These are phyloP conservation scores for Pleuronectes platessa DNA, from an alignment of 2,113 vertebrate species.

Conservation along the genomic window DNA sequence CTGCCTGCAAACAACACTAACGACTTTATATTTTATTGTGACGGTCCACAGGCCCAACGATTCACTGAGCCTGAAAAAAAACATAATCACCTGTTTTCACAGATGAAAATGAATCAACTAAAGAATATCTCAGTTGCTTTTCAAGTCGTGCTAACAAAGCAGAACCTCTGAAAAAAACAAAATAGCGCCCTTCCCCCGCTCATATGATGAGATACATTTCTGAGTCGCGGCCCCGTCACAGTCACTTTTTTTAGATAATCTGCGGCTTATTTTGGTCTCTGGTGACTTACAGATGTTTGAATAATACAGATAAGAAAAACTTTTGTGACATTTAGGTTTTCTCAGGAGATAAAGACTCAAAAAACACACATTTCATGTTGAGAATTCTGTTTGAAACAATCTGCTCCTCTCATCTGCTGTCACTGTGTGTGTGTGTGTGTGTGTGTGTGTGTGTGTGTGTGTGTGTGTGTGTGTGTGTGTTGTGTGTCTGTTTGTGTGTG, in stretches of 20 bases:
- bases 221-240: background rate
- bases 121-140: background rate
- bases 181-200: background rate
- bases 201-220: background rate
- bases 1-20: background rate
- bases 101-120: background rate
- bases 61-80: no score
- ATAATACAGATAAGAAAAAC: background rate
- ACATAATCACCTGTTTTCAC: background rate
- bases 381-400: background rate
- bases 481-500: conserved; percentile 2
- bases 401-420: background rate
- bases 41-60: no score
- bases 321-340: background rate
- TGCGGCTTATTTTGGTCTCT: background rate
- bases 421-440: background rate
- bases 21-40: no score
- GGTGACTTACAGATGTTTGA: background rate
- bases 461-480: background rate
- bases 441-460: background rate
- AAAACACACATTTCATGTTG: conserved; percentile 11
- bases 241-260: background rate
- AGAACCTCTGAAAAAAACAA: background rate
- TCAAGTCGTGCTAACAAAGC: background rate
- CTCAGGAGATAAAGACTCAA: background rate